Conservation (phyloP, 2,888 invertebrate species). For the Platerodrilus igneus region DNA sequence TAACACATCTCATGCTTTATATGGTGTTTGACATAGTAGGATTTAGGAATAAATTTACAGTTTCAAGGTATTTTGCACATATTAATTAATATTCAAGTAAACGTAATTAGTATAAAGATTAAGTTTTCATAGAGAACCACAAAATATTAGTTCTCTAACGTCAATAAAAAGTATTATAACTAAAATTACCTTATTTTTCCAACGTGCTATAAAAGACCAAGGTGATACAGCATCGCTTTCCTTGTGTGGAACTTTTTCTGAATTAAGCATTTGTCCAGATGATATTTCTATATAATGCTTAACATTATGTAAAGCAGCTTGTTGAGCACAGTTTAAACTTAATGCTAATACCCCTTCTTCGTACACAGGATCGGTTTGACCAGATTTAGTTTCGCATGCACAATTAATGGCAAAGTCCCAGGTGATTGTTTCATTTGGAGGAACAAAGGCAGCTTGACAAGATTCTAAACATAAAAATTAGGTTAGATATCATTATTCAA, state of each 20-base stretch:
- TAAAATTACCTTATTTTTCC: slow-evolving; percentile 61
- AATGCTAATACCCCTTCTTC: slow-evolving; percentile 82
- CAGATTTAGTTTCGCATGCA: slow-evolving; percentile 85
- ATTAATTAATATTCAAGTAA: too few species aligned
- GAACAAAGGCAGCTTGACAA: slow-evolving; percentile 70
- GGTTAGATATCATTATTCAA: too few species aligned
- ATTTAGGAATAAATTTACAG: too few species aligned
- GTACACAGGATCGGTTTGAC: slow-evolving; percentile 86
- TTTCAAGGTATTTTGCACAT: too few species aligned
- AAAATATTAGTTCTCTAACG: background rate
- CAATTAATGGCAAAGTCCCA: slow-evolving; percentile 85
- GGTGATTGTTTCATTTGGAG: slow-evolving; percentile 51
- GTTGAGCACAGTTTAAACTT: slow-evolving; percentile 76
- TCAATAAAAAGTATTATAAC: background rate
- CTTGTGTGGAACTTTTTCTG: slow-evolving; percentile 72
- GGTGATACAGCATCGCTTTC: slow-evolving; percentile 73
- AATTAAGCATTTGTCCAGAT: slow-evolving; percentile 74
- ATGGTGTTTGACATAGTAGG: too few species aligned
- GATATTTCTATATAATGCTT: slow-evolving; percentile 78
- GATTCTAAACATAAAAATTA: slow-evolving; percentile 75
- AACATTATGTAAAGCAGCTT: slow-evolving; percentile 65
- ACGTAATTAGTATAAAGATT: background rate
- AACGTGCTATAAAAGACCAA: slow-evolving; percentile 79
- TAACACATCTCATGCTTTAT: too few species aligned
- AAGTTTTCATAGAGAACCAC: too few species aligned